A percentile compares a stretch with the other conserved stretches of the same genome.
Evolutionary conservation across 2,888 invertebrate species (phyloP).

Genomic region (Orgyia antiqua): DNA sequence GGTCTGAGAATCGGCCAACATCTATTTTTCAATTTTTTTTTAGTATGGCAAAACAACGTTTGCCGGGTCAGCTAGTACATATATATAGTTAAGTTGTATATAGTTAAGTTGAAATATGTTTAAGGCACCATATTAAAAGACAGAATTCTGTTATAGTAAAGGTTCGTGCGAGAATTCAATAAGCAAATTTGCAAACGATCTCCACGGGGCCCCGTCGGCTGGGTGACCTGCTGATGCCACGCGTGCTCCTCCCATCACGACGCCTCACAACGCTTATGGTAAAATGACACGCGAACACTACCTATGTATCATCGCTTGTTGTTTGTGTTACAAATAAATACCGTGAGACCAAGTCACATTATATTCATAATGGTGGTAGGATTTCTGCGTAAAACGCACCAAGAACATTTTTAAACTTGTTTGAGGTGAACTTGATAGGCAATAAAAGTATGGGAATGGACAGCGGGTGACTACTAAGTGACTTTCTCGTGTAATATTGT

Average conservation of each 20-base stretch:
- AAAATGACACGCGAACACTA: constrained; percentile 60
- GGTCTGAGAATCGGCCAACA: no score
- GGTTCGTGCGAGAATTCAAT: constrained; percentile 67
- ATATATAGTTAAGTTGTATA: no score
- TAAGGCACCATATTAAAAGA: no score
- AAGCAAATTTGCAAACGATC: constrained; percentile 32
- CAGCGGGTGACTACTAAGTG: constrained; percentile 54
- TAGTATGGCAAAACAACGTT: no score
- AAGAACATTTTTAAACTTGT: constrained; percentile 66
- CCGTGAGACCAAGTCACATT: constrained; percentile 59
- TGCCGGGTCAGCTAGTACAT: no score
- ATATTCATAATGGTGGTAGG: constrained; percentile 42
- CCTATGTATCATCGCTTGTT: constrained; percentile 38
- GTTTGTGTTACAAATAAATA: constrained; percentile 40
- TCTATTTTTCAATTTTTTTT: no score
- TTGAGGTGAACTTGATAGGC: constrained; percentile 65
- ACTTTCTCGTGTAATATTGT: constrained; percentile 55
- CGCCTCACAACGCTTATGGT: constrained; percentile 50
- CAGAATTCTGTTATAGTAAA: constrained; percentile 38
- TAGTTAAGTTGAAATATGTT: no score
- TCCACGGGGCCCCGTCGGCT: constrained; percentile 49
- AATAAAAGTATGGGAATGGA: constrained; percentile 68
- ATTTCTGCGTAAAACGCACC: constrained; percentile 60
- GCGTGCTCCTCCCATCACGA: constrained; percentile 46
- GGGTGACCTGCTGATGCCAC: constrained; percentile 42